Evolutionary conservation across 2,113 vertebrate species (phyloP), one percentile per base, ranked within the genome.

Genomic region (Neolamprologus tretocephalus): DNA sequence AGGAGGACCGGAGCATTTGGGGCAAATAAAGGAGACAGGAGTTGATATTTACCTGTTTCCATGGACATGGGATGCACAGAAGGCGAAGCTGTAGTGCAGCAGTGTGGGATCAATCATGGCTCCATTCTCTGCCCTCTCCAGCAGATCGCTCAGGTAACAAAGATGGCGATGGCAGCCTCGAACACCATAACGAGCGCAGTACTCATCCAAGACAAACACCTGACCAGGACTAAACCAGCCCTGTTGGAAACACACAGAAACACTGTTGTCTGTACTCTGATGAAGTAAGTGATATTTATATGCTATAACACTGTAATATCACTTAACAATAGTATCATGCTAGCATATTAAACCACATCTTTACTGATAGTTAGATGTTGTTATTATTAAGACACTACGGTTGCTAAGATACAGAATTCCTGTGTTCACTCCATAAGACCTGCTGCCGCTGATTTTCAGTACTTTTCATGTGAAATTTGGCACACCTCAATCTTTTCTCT

Each of bases 191-290:
- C 99, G 97, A 91, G 99, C 99, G 7, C 99, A 99, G 90, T 99
- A 99, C 94, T 99, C 99, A 42, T 99, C 99, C 93, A 99, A 94
- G 83, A 99, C 99, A 95, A 99, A 99, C 94, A 99, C 99, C 95
- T 99, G 99, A 90, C 99, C 99, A 9, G 99, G 99, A 97, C 99
- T 99, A 96, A 99, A 99, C 99, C 99, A 99, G 93, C 99, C 99
- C 99, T 99, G 96, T 81, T 81, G 42, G 47, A 1, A 7, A 95
- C 37, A 88, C 35, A 93, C 8, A 78, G 5, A 47, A 6, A 63
- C 51, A 53, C 14, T 19, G 7, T 4, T 51, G 68, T 63, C 13
- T 1, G 35, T 57, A 1, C 7, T 58, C 31, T n/a, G 58, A 51
- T 75, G 26, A 58, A 6, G 4, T 23, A 26, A 49, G 71, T 13